phyloP scores from a whole-genome alignment of 2,888 invertebrate genomes.

The Lochmaea crataegi region DNA sequence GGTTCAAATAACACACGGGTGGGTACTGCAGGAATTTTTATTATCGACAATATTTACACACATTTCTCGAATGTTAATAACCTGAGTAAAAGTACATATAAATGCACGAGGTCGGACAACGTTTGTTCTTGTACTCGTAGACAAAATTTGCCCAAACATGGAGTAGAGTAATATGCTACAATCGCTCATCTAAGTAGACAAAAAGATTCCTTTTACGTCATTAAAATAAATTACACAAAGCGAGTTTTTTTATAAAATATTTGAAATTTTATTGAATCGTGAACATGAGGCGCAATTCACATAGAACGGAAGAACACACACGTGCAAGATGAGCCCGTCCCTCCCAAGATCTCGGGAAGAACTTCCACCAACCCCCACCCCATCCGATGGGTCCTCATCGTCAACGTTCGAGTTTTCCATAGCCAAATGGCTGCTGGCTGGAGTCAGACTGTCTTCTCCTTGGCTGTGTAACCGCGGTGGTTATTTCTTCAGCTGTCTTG shows the following conservation, averaged over 20 bases:
- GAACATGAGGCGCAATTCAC: too few species aligned
- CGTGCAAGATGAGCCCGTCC: too few species aligned
- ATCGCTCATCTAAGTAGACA: not conserved
- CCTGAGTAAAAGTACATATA: not conserved
- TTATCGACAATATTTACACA: conserved; percentile 17
- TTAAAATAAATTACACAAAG: not conserved
- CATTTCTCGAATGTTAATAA: conserved; percentile 18
- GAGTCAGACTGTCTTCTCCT: too few species aligned
- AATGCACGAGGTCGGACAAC: not conserved
- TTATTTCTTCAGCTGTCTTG: too few species aligned
- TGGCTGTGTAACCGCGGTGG: too few species aligned
- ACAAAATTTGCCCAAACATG: not conserved
- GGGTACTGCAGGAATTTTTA: conserved; percentile 11
- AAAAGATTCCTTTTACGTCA: not conserved
- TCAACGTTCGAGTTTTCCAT: too few species aligned
- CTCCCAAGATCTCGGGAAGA: too few species aligned
- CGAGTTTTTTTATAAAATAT: not conserved
- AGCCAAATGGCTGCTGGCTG: too few species aligned
- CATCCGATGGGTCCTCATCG: too few species aligned
- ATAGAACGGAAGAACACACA: too few species aligned
- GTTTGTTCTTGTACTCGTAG: not conserved
- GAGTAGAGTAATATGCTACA: not conserved
- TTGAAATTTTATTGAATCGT: too few species aligned
- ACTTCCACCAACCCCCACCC: too few species aligned
- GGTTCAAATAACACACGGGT: conserved; percentile 3